A percentile compares a stretch with the other conserved stretches of the same genome.
Conservation (phyloP, 2,797 vertebrate species). For the Oreochromis grahami region DNA sequence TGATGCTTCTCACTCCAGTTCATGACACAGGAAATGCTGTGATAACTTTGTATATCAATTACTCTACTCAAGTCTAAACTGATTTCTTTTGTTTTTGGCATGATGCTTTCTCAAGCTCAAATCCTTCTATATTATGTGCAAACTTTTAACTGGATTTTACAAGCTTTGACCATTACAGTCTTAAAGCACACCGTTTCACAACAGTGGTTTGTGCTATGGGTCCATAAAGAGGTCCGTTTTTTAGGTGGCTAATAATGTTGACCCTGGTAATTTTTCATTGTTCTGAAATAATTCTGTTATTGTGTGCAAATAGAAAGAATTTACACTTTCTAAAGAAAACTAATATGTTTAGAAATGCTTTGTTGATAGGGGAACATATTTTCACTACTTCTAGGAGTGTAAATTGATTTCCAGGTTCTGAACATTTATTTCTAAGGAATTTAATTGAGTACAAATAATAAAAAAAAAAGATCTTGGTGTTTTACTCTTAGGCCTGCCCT, state of each 20-base stretch:
- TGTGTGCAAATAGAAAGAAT: background rate
- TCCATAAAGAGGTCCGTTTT: background rate
- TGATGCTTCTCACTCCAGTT: background rate
- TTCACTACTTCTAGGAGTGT: background rate
- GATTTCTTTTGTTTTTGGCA: background rate
- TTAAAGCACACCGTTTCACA: background rate
- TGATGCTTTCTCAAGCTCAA: background rate
- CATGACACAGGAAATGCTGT: background rate
- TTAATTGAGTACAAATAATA: background rate
- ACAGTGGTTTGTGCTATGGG: background rate
- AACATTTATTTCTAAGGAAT: background rate
- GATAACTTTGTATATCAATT: background rate
- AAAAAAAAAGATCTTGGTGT: background rate
- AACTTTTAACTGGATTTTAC: background rate
- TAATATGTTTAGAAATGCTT: background rate
- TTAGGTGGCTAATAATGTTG: background rate
- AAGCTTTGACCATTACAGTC: background rate
- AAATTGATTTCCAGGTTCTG: background rate
- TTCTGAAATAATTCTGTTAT: background rate
- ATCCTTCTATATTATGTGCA: background rate
- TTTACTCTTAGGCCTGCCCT: background rate
- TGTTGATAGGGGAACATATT: background rate
- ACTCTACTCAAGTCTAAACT: background rate
- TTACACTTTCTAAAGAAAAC: background rate
- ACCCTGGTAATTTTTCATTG: background rate